Base-by-base conservation (phyloP, 2,113 vertebrate genomes). In the Osmerus mordax region DNA sequence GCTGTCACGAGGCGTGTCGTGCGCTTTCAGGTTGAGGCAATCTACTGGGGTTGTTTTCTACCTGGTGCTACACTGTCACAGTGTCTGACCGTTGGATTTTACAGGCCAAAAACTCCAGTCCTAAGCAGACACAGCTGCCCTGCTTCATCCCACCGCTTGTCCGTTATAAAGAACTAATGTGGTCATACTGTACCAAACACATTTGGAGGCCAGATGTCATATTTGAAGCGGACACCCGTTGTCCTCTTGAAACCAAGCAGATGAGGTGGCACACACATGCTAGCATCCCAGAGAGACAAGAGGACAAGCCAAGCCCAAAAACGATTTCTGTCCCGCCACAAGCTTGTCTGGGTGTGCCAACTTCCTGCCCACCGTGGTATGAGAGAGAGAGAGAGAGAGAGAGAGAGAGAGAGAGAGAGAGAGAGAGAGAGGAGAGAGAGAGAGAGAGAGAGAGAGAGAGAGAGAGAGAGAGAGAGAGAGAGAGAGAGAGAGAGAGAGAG, bases 231-330 rank as follows among this genome's bases (percentile, higher is more conserved):
- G 81, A 62, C 78, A 80, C 74, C 78, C 62, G 71, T 58, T 58
- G 62, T 70, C 75, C 62, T 18, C 60, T 69, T 79, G 77, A 81
- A 79, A 47, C 71, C 72, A 76, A 64, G 81, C 73, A 63, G 71
- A 52, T 81, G 78, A 87, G 78, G 79, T 83, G 80, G 82, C 77
- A 87, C 81, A 85, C 79, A 66, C 70, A 76, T 61, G 75, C 78
- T 52, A 63, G 51, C 19, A 61, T 59, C 78, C 77, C 69, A 36
- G 62, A 76, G 62, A 78, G 52, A 80, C 75, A 76, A 73, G 3
- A 73, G 65, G 73, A 82, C 74, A 47, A 65, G 72, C 23, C 78
- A 76, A 54, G 75, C 68, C 76, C 71, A 71, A 56, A 71, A 56
- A 65, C 8, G 12, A 25, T 72, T 76, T 81, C 77, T 74, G 14